These are phyloP conservation scores for Campodea augens DNA, from an alignment of 1,140 invertebrate genomes.

Conservation along the genomic window DNA sequence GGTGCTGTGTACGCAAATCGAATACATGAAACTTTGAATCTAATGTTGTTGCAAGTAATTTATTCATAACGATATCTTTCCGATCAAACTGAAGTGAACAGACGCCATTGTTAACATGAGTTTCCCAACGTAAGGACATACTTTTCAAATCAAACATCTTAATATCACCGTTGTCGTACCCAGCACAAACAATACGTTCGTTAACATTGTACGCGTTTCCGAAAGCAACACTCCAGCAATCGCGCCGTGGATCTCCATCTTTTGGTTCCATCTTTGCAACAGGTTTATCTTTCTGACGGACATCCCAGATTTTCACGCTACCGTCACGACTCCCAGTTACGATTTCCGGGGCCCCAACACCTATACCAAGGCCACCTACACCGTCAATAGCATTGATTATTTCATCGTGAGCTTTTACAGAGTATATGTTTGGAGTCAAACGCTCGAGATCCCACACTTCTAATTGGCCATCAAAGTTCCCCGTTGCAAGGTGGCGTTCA, in stretches of 20 bases:
- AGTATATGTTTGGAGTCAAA: conserved; percentile 49
- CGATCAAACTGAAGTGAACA: conserved; percentile 68
- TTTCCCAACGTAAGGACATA: conserved; percentile 73
- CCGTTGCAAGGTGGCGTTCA: conserved; percentile 65
- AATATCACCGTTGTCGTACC: conserved; percentile 92
- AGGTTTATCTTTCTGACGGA: conserved; percentile 65
- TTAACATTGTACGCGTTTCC: conserved; percentile 71
- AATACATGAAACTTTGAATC: conserved; percentile 81
- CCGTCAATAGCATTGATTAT: conserved; percentile 89
- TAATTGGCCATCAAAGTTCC: conserved; percentile 73
- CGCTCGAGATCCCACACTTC: conserved; percentile 75
- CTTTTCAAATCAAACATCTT: conserved; percentile 84
- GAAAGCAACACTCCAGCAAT: conserved; percentile 76
- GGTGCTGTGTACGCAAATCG: conserved; percentile 72
- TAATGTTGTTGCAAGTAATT: conserved; percentile 77
- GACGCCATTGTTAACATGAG: conserved; percentile 82
- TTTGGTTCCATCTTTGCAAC: conserved; percentile 71
- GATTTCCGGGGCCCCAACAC: conserved; percentile 82
- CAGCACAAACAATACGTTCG: conserved; percentile 67
- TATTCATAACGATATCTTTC: conserved; percentile 89
- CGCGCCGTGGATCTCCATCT: conserved; percentile 37
- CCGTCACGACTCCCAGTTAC: conserved; percentile 86
- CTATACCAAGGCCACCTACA: conserved; percentile 59
- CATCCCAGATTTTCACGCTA: conserved; percentile 88
- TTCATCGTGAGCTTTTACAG: conserved; percentile 59